phyloP scores from a whole-genome alignment of 1,140 invertebrate species.

The Paralvinella palmiformis region DNA sequence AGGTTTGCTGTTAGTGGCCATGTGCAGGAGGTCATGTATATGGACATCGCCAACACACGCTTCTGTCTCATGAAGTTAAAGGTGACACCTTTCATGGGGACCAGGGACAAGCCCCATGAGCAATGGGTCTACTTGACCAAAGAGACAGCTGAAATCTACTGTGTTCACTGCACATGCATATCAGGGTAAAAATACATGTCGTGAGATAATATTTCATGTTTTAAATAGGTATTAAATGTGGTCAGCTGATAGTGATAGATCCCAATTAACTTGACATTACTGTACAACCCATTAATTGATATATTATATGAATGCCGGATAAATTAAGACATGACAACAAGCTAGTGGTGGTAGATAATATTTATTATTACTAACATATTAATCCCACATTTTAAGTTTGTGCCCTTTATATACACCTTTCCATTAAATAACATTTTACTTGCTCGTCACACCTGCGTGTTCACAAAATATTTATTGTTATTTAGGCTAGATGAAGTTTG shows the following conservation, averaged over 20 bases:
- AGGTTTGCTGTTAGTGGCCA: background rate
- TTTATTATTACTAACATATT: too few species aligned
- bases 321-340: too few species aligned
- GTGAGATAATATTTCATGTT: background rate
- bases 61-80: background rate
- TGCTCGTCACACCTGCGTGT: too few species aligned
- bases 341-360: too few species aligned
- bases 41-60: background rate
- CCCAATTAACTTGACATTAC: background rate
- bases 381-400: too few species aligned
- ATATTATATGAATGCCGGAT: too few species aligned
- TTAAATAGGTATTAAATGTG: background rate
- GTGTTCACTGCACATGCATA: too few species aligned
- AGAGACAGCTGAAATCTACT: too few species aligned
- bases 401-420: too few species aligned
- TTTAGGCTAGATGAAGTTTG: too few species aligned
- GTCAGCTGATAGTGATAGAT: background rate
- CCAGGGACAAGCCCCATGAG: background rate
- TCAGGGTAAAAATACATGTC: background rate
- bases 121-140: background rate
- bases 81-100: conserved; percentile 1
- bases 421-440: too few species aligned
- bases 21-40: background rate
- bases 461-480: too few species aligned
- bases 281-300: background rate